Evolutionary conservation across 2,888 invertebrate genomes (phyloP), one percentile per base, ranked within the genome.

Genomic region (Hyppa rectilinea): DNA sequence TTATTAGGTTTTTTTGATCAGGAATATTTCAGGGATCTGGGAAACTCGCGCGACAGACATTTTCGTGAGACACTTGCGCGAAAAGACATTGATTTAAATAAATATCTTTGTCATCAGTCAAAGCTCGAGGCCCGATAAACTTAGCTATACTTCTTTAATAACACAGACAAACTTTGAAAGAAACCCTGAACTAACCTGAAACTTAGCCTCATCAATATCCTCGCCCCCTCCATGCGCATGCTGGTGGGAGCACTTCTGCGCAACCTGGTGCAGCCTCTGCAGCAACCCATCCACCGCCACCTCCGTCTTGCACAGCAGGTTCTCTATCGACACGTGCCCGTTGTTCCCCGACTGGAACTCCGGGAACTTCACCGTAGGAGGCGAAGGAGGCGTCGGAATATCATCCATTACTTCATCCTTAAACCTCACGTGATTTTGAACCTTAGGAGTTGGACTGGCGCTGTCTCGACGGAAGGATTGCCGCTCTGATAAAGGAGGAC

Each of bases 181-280:
- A 55, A 17, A 26, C 45, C 4, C n/a, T 20, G 14, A 26, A 45
- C 45, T 95, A 87, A 97, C 97, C 95, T 97, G 97, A 89, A 98
- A 98, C 90, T 98, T 97, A 52, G 97, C 96, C 89, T 98, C 98
- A 85, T 97, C 97, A 85, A 98, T 97, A 82, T 97, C 97, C 69
- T 97, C 96, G 0, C 98, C 97, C 1, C 98, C 98, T 0, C 98
- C 98, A 58, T 97, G 97, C 0, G 97, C 96, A 88, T 98, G 98
- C 34, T 98, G 97, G 20, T 97, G 97, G 10, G 97, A 96, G 86
- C 98, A 98, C 81, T 97, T 97, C 75, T 97, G 97, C 6, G 97
- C 97, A 26, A 97, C 97, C 84, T 97, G 97, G 85, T 98, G 97
- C 80, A 98, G 90, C 80, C 97, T 93, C 80, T 97, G 96, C 80